Evolutionary conservation across 2,888 invertebrate genomes (phyloP).

Genomic region (Acanthosepion lycidas): DNA sequence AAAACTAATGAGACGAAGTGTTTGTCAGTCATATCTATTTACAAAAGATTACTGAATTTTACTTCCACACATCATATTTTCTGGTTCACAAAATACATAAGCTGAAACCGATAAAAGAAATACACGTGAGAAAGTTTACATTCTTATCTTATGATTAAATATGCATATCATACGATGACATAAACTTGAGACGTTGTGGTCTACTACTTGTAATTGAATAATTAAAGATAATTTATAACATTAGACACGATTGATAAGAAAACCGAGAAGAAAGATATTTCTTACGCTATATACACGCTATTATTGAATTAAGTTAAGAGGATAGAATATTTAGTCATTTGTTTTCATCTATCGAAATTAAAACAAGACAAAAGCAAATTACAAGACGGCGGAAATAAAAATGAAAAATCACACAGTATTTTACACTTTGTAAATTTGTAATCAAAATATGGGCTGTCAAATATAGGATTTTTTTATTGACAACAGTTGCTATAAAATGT

Average conservation of each 20-base stretch:
- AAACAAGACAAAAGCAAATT: background rate
- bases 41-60: background rate
- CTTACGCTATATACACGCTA: background rate
- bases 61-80: background rate
- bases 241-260: background rate
- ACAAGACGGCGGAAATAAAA: background rate
- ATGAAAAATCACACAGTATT: background rate
- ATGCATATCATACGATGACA: background rate
- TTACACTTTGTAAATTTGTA: background rate
- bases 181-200: background rate
- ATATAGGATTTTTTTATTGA: background rate
- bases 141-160: background rate
- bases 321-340: background rate
- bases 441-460: background rate
- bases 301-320: background rate
- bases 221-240: background rate
- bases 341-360: background rate
- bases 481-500: background rate
- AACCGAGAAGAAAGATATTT: background rate
- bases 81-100: background rate
- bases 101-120: background rate
- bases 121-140: background rate
- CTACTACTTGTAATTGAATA: background rate
- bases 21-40: background rate
- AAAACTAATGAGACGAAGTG: background rate